phyloP scores from a whole-genome alignment of 2,113 vertebrate species.

The Gorsachius goisagi region DNA sequence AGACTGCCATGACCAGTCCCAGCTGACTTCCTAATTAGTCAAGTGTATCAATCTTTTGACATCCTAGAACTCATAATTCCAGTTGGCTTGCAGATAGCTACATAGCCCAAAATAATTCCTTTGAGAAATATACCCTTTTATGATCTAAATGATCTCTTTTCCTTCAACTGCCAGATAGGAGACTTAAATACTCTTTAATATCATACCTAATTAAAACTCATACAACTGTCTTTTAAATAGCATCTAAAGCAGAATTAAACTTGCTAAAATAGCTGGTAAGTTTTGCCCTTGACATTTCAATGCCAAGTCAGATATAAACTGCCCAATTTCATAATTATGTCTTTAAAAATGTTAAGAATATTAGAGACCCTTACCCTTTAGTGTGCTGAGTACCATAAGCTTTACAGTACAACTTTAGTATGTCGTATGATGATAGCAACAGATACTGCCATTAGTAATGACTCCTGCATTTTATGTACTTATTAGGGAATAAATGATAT shows the following conservation, averaged over 20 bases:
- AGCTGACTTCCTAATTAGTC: conserved; percentile 5
- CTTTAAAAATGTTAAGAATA: conserved; percentile 27
- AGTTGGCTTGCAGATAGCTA: neutral
- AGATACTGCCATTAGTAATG: neutral
- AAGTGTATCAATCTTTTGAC: conserved; percentile 15
- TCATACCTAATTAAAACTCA: conserved; percentile 5
- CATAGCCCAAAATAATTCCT: neutral
- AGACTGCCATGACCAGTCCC: neutral
- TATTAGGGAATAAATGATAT: neutral
- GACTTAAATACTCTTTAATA: conserved; percentile 20
- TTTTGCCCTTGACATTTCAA: conserved; percentile 37
- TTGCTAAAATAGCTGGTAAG: neutral
- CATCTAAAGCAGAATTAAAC: conserved; percentile 27
- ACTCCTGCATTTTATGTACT: neutral
- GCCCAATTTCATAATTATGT: neutral
- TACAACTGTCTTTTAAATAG: conserved; percentile 7
- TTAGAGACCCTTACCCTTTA: neutral
- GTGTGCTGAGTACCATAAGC: neutral
- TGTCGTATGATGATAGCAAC: neutral
- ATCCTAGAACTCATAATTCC: neutral
- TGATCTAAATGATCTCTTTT: neutral
- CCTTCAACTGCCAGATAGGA: neutral
- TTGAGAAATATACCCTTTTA: conserved; percentile 1
- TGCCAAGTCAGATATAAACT: conserved; percentile 7
- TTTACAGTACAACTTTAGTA: neutral